A percentile compares a stretch with the other conserved stretches of the same genome.
phyloP scores from a whole-genome alignment of 2,113 vertebrate species.

The Lepidiolamprologus cunningtoni region DNA sequence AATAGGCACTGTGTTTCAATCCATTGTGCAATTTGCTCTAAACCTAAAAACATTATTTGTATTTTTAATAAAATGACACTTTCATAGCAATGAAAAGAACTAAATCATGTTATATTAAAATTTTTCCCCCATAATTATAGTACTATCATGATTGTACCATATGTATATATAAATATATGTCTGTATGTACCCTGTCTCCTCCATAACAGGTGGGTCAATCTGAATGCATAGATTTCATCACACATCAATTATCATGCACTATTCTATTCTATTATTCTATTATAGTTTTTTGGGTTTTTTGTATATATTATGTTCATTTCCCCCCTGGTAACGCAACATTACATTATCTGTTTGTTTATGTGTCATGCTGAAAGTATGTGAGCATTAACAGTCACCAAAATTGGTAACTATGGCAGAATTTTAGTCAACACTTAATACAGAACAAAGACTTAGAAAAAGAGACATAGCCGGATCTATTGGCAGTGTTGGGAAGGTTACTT shows the following conservation, averaged over 20 bases:
- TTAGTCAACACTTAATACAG: background rate
- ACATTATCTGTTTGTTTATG: no score
- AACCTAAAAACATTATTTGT: background rate
- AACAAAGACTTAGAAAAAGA: background rate
- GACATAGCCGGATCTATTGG: background rate
- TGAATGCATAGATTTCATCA: background rate
- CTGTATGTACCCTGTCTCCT: background rate
- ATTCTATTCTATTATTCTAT: background rate
- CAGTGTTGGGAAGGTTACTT: no score
- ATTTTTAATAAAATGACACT: background rate
- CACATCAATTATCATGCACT: background rate
- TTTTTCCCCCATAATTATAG: fast-evolving
- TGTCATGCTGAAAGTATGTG: no score
- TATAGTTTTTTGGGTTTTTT: fast-evolving
- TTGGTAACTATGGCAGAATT: no score
- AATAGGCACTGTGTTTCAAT: background rate
- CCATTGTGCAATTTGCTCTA: background rate
- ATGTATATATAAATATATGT: background rate
- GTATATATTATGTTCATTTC: background rate
- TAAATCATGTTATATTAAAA: background rate
- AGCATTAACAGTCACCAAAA: no score
- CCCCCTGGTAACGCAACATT: fast-evolving
- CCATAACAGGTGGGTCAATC: background rate
- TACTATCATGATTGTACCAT: background rate
- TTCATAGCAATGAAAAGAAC: background rate